phyloP scores from a whole-genome alignment of 2,797 vertebrate species.

The Oreonectes daqikongensis region DNA sequence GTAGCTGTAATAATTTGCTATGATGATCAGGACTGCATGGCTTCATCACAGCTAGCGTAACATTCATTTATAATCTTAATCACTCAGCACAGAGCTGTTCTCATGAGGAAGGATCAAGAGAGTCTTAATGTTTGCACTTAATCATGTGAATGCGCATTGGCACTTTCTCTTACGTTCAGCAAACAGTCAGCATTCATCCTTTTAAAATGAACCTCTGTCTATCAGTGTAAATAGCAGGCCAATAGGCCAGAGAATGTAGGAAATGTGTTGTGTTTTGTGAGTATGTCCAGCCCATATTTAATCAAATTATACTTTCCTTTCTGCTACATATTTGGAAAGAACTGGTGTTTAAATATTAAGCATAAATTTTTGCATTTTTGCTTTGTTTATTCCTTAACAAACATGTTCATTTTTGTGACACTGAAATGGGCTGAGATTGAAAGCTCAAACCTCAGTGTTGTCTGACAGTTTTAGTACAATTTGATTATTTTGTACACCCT shows the following conservation, averaged over 20 bases:
- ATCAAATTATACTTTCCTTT: no score
- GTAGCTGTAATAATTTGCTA: background rate
- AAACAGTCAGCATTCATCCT: slow-evolving; percentile 45
- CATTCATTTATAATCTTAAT: slow-evolving; percentile 14
- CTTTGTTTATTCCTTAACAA: no score
- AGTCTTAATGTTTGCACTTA: slow-evolving; percentile 54
- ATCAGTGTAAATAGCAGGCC: slow-evolving; percentile 65
- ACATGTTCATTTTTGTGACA: background rate
- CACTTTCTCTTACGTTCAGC: slow-evolving; percentile 38
- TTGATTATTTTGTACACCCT: background rate
- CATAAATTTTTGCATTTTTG: no score
- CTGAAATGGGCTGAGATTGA: slow-evolving; percentile 30
- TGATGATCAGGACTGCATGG: background rate
- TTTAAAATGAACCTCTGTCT: slow-evolving; percentile 60
- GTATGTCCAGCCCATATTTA: slow-evolving; percentile 70
- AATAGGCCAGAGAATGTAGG: slow-evolving; percentile 55
- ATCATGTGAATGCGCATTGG: slow-evolving; percentile 55
- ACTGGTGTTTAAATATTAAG: no score
- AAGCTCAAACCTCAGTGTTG: background rate
- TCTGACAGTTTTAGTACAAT: background rate
- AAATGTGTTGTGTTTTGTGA: slow-evolving; percentile 75
- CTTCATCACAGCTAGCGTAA: background rate
- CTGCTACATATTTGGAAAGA: no score
- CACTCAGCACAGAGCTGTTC: slow-evolving; percentile 5
- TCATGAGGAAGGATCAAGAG: slow-evolving; percentile 13